phyloP scores from a whole-genome alignment of 2,113 vertebrate genomes.

The Silurus asotus region DNA sequence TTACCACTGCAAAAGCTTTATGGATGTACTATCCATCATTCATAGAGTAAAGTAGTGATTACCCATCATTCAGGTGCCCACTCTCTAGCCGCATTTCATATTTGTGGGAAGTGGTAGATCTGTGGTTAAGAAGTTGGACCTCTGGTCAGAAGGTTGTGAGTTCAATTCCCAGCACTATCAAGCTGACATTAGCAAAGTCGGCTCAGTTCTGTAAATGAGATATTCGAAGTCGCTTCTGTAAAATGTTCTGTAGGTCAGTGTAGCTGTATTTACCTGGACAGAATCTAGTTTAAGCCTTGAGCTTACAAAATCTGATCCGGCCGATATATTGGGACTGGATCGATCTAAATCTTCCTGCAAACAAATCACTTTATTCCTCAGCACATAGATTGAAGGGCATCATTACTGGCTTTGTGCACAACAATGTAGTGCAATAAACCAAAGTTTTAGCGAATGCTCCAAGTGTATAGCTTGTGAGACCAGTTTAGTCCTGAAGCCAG shows the following conservation, averaged over 20 bases:
- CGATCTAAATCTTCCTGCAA: neutral
- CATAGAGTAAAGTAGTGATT: neutral
- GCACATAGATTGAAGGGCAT: neutral
- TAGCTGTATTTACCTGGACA: neutral
- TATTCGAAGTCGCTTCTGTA: too few species aligned
- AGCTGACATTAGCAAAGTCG: too few species aligned
- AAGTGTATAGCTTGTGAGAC: neutral
- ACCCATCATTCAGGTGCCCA: too few species aligned
- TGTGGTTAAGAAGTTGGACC: too few species aligned
- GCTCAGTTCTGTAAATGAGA: too few species aligned
- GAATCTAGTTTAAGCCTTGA: neutral
- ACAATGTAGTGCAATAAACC: neutral
- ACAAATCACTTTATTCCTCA: neutral
- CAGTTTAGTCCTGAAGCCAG: neutral
- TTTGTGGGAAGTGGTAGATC: too few species aligned
- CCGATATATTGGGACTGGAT: neutral
- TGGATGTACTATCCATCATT: too few species aligned
- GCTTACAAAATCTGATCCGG: neutral
- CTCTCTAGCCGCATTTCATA: too few species aligned
- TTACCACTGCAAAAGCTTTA: conserved; percentile 27
- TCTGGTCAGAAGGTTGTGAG: too few species aligned
- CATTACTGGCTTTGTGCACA: neutral
- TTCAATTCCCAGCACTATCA: too few species aligned
- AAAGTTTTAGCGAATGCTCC: neutral
- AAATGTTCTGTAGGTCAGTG: too few species aligned